Evolutionary conservation across 2,888 invertebrate genomes (phyloP).

Genomic region (Hirtodrosophila histrioides): DNA sequence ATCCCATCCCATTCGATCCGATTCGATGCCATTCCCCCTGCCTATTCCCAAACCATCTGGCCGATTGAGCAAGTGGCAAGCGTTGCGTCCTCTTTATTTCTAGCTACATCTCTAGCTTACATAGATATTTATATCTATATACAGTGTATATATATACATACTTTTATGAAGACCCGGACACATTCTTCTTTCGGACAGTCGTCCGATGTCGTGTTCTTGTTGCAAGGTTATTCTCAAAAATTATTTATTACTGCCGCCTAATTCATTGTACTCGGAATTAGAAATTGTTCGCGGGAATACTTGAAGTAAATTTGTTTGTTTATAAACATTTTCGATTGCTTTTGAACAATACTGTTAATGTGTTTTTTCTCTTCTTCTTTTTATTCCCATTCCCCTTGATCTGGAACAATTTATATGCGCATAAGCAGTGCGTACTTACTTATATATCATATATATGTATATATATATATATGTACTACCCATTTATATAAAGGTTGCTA

Average conservation of each 20-base stretch:
- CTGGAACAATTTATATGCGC: conserved; percentile 5
- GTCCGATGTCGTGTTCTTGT: conserved; percentile 21
- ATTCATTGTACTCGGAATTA: conserved; percentile 18
- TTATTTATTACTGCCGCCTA: conserved; percentile 19
- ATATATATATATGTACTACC: too few species aligned
- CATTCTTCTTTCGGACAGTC: conserved; percentile 18
- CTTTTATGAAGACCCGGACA: conserved; percentile 13
- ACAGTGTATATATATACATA: neutral
- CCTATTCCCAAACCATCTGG: conserved; percentile 34
- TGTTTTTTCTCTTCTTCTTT: neutral
- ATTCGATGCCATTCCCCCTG: too few species aligned
- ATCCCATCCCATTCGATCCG: too few species aligned
- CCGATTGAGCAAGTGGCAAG: conserved; percentile 50
- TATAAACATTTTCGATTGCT: conserved; percentile 48
- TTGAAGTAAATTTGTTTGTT: conserved; percentile 54
- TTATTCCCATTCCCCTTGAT: conserved; percentile 1
- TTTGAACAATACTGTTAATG: conserved; percentile 15
- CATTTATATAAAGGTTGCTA: too few species aligned
- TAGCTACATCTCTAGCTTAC: conserved; percentile 19
- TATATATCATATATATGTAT: too few species aligned
- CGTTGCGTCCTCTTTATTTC: conserved; percentile 31
- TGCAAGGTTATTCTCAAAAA: conserved; percentile 27
- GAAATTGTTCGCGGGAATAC: conserved; percentile 21
- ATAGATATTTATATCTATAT: conserved; percentile 10
- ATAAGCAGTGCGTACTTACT: neutral